These are phyloP conservation scores for Guaruba guarouba DNA, from an alignment of 2,113 vertebrate genomes.

Conservation along the genomic window DNA sequence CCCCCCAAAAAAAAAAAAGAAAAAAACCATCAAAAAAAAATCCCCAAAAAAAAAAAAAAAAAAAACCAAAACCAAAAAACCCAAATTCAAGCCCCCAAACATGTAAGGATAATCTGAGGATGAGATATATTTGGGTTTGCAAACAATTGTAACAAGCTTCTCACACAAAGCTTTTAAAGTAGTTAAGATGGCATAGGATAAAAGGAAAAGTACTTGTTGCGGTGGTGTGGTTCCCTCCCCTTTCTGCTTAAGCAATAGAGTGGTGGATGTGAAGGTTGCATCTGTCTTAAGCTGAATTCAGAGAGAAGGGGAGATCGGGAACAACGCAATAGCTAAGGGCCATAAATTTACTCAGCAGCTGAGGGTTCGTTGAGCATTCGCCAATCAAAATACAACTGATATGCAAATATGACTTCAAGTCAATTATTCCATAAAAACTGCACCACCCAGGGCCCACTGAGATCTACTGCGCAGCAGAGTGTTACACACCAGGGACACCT, in stretches of 20 bases:
- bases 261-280: background rate
- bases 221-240: background rate
- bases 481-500: accelerated
- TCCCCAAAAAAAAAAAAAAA: background rate
- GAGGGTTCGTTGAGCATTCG: accelerated
- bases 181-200: background rate
- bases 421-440: background rate
- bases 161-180: background rate
- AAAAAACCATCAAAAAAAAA: no score
- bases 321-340: background rate
- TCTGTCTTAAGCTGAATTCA: background rate
- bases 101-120: background rate
- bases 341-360: background rate
- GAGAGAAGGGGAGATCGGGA: background rate
- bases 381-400: background rate
- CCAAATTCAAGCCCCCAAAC: background rate
- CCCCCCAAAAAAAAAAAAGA: background rate
- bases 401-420: background rate
- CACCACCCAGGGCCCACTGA: background rate
- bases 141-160: background rate
- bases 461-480: background rate
- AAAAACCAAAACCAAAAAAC: background rate
- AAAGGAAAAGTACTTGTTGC: background rate
- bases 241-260: background rate
- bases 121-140: background rate